A percentile compares a stretch with the other conserved stretches of the same genome.
Conservation (phyloP, 2,888 invertebrate genomes). For the Platerodrilus igneus region DNA sequence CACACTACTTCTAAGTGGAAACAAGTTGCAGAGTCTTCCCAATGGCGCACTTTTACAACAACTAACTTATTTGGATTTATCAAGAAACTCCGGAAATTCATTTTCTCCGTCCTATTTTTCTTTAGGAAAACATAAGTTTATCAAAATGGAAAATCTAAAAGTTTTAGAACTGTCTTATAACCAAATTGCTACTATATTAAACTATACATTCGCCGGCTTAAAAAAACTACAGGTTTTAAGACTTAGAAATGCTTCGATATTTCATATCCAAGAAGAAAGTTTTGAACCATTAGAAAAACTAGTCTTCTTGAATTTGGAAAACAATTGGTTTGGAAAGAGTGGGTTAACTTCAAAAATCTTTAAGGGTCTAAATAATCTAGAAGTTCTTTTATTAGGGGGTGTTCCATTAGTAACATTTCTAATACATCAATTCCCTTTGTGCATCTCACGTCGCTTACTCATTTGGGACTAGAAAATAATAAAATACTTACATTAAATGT, state of each 20-base stretch:
- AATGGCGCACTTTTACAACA: constrained; percentile 50
- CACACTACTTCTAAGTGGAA: constrained; percentile 51
- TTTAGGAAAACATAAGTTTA: constrained; percentile 51
- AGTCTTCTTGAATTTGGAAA: constrained; percentile 52
- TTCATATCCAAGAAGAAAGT: constrained; percentile 49
- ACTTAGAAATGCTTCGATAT: constrained; percentile 53
- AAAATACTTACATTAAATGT: constrained; percentile 48
- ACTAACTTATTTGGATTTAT: constrained; percentile 52
- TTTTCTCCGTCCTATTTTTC: constrained; percentile 51
- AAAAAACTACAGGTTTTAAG: constrained; percentile 50
- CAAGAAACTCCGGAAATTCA: constrained; percentile 49
- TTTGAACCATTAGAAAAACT: constrained; percentile 50
- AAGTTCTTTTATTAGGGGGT: constrained; percentile 52
- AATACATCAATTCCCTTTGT: constrained; percentile 51
- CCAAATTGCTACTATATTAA: constrained; percentile 51
- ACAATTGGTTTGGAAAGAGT: constrained; percentile 51
- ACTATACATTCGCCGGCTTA: constrained; percentile 52
- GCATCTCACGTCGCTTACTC: constrained; percentile 51
- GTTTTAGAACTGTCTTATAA: constrained; percentile 54
- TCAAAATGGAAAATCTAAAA: constrained; percentile 48
- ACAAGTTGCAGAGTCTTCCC: constrained; percentile 53
- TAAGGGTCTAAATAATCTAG: constrained; percentile 50
- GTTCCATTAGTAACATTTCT: constrained; percentile 48
- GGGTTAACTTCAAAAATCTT: constrained; percentile 43
- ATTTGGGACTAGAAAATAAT: constrained; percentile 52